Conservation (phyloP, 1,140 invertebrate genomes). For the Pygmarrhopalites habei region DNA sequence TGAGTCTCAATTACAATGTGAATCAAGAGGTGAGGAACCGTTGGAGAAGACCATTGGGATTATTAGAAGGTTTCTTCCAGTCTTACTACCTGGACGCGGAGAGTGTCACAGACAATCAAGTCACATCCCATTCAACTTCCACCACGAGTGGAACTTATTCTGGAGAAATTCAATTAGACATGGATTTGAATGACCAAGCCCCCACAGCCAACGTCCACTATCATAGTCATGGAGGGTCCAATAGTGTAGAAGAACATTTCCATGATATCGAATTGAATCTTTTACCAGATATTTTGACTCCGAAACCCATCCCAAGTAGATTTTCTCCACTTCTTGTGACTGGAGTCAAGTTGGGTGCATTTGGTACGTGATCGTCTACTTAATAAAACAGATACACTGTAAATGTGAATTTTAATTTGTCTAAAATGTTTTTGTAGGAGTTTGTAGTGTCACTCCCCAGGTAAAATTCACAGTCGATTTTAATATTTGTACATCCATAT, state of each 20-base stretch:
- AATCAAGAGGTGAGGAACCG: background rate
- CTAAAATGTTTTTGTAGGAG: constrained; percentile 13
- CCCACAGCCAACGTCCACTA: constrained; percentile 25
- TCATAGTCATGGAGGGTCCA: background rate
- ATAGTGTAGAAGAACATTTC: constrained; percentile 20
- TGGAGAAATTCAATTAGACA: constrained; percentile 17
- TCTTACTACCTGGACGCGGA: background rate
- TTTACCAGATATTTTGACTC: constrained; percentile 15
- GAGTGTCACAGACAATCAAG: background rate
- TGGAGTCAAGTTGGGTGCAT: constrained; percentile 11
- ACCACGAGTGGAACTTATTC: background rate
- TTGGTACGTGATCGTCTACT: constrained; percentile 9
- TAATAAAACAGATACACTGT: background rate
- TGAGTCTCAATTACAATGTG: constrained; percentile 27
- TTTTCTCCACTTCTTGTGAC: constrained; percentile 15
- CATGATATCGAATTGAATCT: constrained; percentile 32
- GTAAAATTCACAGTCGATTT: too few species aligned
- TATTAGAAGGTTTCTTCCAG: background rate
- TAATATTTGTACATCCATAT: too few species aligned
- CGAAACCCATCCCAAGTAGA: constrained; percentile 19
- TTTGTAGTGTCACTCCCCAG: constrained; percentile 34
- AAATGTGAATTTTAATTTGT: constrained; percentile 7
- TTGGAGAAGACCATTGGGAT: background rate
- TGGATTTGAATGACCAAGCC: constrained; percentile 13
- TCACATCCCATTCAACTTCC: background rate